These are phyloP conservation scores for Axinella damicornis DNA, from an alignment of 37 sponge, comb jelly and placozoan species.

Conservation along the genomic window DNA sequence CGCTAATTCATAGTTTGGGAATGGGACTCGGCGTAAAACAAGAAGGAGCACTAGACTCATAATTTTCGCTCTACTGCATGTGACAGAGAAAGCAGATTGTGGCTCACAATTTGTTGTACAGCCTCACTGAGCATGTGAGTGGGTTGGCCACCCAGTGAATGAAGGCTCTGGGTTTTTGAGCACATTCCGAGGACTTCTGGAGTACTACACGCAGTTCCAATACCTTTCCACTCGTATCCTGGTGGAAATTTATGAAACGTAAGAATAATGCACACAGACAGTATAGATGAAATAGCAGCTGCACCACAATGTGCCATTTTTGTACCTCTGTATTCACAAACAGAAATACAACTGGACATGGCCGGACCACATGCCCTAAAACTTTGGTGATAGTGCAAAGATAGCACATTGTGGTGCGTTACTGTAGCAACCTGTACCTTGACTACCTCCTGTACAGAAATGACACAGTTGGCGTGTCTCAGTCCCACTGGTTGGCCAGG, in stretches of 20 bases:
- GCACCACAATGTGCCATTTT: too few species aligned
- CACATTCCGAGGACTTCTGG: slow-evolving; percentile 32
- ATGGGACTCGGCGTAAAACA: not conserved
- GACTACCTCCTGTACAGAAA: slow-evolving; percentile 72
- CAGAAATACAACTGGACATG: too few species aligned
- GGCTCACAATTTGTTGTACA: slow-evolving; percentile 80
- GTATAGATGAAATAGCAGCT: too few species aligned
- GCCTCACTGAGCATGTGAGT: slow-evolving; percentile 71
- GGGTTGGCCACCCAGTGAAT: slow-evolving; percentile 96
- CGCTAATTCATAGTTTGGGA: too few species aligned
- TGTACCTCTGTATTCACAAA: too few species aligned
- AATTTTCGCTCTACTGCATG: too few species aligned
- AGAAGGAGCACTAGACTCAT: not conserved
- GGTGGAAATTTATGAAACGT: too few species aligned
- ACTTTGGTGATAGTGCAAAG: too few species aligned
- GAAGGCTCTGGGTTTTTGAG: slow-evolving; percentile 86
- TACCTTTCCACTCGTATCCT: slow-evolving; percentile 60
- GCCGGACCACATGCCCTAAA: too few species aligned
- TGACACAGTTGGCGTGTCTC: slow-evolving; percentile 75
- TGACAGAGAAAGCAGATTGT: not conserved
- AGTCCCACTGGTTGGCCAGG: slow-evolving; percentile 93
- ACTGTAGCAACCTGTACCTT: too few species aligned
- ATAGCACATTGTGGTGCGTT: too few species aligned
- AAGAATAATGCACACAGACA: too few species aligned
- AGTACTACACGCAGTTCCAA: slow-evolving; percentile 71